phyloP scores from a whole-genome alignment of 2,113 vertebrate genomes.

The Trogon surrucura region DNA sequence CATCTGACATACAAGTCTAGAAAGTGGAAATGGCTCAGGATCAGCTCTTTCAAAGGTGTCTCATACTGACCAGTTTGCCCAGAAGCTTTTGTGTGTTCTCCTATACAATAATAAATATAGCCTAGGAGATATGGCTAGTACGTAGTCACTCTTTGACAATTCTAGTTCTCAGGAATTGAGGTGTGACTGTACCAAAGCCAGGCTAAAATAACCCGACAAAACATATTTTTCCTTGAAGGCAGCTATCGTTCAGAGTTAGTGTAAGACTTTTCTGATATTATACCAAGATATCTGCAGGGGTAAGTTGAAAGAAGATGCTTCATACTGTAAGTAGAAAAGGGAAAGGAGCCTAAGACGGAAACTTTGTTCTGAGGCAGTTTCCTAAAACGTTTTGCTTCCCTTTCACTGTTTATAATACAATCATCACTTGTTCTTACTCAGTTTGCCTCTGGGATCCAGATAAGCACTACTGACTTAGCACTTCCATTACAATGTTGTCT shows the following conservation, averaged over 20 bases:
- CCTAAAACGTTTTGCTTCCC: constrained; percentile 27
- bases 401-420: constrained; percentile 39
- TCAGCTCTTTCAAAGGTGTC: neutral
- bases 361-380: constrained; percentile 9
- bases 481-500: constrained; percentile 32
- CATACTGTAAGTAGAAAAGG: neutral
- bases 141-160: neutral
- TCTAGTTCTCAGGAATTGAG: neutral
- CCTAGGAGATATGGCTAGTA: neutral
- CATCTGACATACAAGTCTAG: neutral
- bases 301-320: neutral
- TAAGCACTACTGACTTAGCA: constrained; percentile 34
- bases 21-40: neutral
- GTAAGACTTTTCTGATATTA: neutral
- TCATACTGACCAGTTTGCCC: neutral
- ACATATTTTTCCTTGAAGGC: neutral
- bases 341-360: neutral
- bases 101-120: neutral
- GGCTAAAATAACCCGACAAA: neutral
- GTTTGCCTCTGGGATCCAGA: constrained; percentile 16
- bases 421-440: neutral
- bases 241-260: neutral
- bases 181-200: neutral
- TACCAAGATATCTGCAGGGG: neutral
- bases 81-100: neutral